phyloP scores from a whole-genome alignment of 2,113 vertebrate species.

The Dolichallabes microphthalmus region DNA sequence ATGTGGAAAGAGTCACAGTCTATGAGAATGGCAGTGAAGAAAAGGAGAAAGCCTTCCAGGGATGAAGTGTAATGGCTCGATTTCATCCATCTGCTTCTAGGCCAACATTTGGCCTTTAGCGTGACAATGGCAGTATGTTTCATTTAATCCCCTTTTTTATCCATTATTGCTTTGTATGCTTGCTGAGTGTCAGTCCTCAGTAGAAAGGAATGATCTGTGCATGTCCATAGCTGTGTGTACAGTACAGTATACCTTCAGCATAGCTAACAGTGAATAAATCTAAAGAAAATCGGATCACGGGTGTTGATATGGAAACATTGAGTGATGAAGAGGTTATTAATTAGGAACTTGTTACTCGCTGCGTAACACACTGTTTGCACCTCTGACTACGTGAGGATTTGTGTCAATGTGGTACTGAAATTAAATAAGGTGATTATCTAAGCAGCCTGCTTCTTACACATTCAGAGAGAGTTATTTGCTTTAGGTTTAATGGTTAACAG shows the following conservation, averaged over 20 bases:
- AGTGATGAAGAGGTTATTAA: slow-evolving; percentile 42
- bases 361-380: slow-evolving; percentile 13
- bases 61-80: slow-evolving; percentile 38
- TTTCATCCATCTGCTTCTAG: slow-evolving; percentile 40
- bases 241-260: neutral
- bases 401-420: slow-evolving; percentile 34
- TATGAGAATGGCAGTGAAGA: slow-evolving; percentile 24
- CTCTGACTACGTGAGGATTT: slow-evolving; percentile 11
- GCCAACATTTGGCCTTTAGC: slow-evolving; percentile 19
- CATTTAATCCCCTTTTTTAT: slow-evolving; percentile 44
- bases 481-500: slow-evolving; percentile 13
- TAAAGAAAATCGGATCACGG: neutral
- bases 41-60: slow-evolving; percentile 39
- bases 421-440: slow-evolving; percentile 42
- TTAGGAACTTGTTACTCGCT: slow-evolving; percentile 41
- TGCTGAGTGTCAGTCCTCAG: slow-evolving; percentile 12
- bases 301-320: slow-evolving; percentile 25
- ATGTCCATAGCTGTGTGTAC: neutral
- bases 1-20: slow-evolving; percentile 2
- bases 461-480: slow-evolving; percentile 9
- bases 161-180: slow-evolving; percentile 30
- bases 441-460: neutral
- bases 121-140: slow-evolving; percentile 34
- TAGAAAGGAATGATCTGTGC: neutral
- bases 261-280: neutral